A percentile compares a stretch with the other conserved stretches of the same genome.
phyloP scores from a whole-genome alignment of 2,797 vertebrate genomes.

The Gallinago stenura region DNA sequence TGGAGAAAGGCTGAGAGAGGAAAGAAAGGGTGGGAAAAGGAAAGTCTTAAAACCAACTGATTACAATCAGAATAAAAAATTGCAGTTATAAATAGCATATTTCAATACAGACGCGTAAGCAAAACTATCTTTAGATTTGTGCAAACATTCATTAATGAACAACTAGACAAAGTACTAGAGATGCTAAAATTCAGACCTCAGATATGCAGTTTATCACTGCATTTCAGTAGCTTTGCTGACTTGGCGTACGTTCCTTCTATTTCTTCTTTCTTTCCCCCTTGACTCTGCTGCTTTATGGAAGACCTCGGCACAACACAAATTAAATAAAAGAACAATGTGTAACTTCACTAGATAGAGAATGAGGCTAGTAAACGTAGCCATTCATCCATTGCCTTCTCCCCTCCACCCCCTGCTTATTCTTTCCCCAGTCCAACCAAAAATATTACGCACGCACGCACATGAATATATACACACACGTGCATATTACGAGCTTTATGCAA shows the following conservation, averaged over 20 bases:
- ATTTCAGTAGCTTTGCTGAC: slow-evolving; percentile 12
- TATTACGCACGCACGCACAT: not conserved
- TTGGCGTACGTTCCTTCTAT: not conserved
- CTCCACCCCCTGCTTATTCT: not conserved
- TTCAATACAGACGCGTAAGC: slow-evolving; percentile 5
- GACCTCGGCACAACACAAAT: not conserved
- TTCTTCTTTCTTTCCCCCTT: not conserved
- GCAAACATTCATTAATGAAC: not conserved
- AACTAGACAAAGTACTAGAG: not conserved
- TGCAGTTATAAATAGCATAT: not conserved
- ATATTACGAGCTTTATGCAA: not conserved
- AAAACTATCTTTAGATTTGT: slow-evolving; percentile 13
- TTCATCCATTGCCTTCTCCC: not conserved
- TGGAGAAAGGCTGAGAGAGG: not conserved
- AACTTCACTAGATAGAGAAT: slow-evolving; percentile 14
- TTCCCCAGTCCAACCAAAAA: slow-evolving; percentile 21
- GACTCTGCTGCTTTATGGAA: not conserved
- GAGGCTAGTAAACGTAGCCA: not conserved
- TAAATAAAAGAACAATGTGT: slow-evolving; percentile 29
- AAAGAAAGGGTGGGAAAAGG: not conserved
- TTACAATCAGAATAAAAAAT: not conserved
- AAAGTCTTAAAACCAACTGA: not conserved
- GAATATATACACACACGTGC: not conserved
- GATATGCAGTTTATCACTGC: not conserved
- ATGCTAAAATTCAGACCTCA: slow-evolving; percentile 11